phyloP scores from a whole-genome alignment of 2,888 invertebrate genomes.

The Campoplex capitator region DNA sequence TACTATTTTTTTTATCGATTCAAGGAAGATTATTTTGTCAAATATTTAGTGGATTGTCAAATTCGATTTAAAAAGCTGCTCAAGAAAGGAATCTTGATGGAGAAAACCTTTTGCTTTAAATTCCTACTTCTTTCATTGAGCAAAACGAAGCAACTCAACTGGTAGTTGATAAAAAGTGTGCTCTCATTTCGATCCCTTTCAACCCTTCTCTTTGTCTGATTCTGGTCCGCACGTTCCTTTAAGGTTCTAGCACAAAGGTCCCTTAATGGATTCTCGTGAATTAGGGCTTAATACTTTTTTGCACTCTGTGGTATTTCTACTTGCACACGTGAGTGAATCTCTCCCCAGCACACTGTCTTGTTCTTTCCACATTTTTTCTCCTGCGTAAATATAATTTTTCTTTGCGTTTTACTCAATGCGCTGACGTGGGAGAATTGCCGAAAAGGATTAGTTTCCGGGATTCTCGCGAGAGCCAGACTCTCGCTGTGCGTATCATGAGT shows the following conservation, averaged over 20 bases:
- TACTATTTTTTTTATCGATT: background rate
- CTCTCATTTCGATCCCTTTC: background rate
- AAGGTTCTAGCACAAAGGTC: background rate
- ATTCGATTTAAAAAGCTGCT: background rate
- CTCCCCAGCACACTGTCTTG: background rate
- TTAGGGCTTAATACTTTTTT: conserved; percentile 6
- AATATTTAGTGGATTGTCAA: background rate
- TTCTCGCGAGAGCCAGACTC: background rate
- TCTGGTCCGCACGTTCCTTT: conserved; percentile 14
- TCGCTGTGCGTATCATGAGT: conserved; percentile 56
- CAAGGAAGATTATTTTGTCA: background rate
- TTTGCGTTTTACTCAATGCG: conserved; percentile 3
- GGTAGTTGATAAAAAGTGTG: conserved; percentile 31
- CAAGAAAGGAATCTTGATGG: background rate
- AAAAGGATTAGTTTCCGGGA: conserved; percentile 39
- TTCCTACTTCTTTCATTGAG: background rate
- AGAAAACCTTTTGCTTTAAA: background rate
- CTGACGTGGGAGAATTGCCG: conserved; percentile 30
- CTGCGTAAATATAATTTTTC: conserved; percentile 5
- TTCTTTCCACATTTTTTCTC: conserved; percentile 1
- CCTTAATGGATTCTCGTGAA: conserved; percentile 21
- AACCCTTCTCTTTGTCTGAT: conserved; percentile 10
- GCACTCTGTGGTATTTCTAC: background rate
- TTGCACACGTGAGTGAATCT: conserved; percentile 18
- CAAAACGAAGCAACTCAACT: background rate